Conservation (phyloP, 2,113 vertebrate genomes). For the Baryphthengus martii region DNA sequence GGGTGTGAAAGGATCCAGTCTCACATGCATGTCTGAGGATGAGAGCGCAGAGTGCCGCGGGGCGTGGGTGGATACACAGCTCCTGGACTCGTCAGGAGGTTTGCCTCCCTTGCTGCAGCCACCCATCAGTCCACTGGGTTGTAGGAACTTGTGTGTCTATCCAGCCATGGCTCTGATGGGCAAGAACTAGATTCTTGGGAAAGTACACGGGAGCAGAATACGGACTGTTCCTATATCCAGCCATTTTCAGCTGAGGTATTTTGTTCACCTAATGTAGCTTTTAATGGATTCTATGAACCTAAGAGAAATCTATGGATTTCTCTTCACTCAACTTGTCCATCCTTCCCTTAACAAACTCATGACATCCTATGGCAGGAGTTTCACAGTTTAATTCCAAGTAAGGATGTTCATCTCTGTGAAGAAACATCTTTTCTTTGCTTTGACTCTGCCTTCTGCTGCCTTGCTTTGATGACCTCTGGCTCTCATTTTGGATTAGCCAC, state of each 20-base stretch:
- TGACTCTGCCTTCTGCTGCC: not conserved
- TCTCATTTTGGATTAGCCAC: not conserved
- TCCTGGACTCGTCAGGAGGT: not conserved
- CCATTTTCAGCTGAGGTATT: not conserved
- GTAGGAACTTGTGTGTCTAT: not conserved
- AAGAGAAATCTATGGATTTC: not conserved
- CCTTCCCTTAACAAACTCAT: not conserved
- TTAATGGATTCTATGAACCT: not conserved
- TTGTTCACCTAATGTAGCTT: not conserved
- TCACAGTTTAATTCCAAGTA: fast-evolving
- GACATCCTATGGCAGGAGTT: not conserved
- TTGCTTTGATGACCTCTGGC: not conserved
- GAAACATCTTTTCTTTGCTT: not conserved
- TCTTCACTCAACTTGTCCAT: not conserved
- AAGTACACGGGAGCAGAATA: not conserved
- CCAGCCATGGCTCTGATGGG: not conserved
- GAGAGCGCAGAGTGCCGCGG: not conserved
- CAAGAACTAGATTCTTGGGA: not conserved
- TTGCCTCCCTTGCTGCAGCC: not conserved
- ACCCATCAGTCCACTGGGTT: too few species aligned
- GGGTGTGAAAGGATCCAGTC: not conserved
- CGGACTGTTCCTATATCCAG: not conserved
- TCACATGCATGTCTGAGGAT: fast-evolving
- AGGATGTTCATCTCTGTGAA: not conserved
- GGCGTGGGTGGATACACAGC: not conserved